These are phyloP conservation scores for Pinctada fucata DNA, from an alignment of 2,888 invertebrate species.

Conservation along the genomic window DNA sequence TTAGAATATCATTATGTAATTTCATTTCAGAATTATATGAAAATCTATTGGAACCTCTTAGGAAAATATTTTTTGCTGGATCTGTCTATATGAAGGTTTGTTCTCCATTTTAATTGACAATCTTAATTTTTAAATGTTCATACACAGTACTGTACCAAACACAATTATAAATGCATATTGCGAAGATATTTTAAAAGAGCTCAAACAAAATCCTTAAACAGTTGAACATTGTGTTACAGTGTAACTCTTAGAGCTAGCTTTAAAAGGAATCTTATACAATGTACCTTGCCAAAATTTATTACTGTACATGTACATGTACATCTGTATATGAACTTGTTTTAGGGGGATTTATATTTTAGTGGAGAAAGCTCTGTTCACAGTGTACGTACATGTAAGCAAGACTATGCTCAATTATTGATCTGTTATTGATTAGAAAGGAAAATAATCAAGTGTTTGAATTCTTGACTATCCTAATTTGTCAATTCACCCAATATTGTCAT, in stretches of 20 bases:
- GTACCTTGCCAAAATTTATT: no score
- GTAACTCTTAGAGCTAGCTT: no score
- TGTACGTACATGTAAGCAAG: neutral
- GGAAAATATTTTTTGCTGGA: conserved; percentile 64
- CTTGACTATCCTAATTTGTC: no score
- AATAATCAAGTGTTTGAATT: no score
- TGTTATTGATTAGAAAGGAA: neutral
- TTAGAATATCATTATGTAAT: neutral
- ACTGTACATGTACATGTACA: neutral
- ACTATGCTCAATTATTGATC: neutral
- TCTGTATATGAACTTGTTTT: neutral
- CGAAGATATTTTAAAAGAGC: no score
- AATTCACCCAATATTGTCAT: no score
- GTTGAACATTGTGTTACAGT: no score
- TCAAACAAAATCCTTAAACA: no score
- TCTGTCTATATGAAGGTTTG: conserved; percentile 71
- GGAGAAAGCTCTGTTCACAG: neutral
- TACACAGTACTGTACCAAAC: no score
- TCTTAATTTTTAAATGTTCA: no score
- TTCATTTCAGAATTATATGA: conserved; percentile 62
- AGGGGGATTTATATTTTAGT: neutral
- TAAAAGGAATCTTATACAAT: no score
- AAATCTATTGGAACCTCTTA: conserved; percentile 66
- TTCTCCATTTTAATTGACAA: neutral
- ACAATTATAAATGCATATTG: no score